Evolutionary conservation across 2,888 invertebrate species (phyloP).

Genomic region (Gasteruption jaculator): DNA sequence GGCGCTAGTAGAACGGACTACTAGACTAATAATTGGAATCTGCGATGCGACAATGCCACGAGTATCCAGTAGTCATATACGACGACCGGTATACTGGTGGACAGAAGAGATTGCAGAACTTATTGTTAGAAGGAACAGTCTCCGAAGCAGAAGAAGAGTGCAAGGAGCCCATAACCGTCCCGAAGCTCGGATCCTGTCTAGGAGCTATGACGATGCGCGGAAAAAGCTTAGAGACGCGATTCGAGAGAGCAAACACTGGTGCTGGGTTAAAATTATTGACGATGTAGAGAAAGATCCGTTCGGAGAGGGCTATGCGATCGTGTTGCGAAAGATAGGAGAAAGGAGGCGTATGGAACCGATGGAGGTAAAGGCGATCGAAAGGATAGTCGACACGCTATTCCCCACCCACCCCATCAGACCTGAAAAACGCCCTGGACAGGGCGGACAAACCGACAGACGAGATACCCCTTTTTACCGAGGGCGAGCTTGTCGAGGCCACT

Average conservation of each 20-base stretch:
- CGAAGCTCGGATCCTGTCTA: neutral
- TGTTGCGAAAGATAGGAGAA: conserved; percentile 5
- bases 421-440: neutral
- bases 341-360: neutral
- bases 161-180: neutral
- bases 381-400: conserved; percentile 8
- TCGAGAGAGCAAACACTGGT: neutral
- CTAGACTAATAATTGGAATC: conserved; percentile 7
- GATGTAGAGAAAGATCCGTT: conserved; percentile 11
- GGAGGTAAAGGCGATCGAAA: neutral
- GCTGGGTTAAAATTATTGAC: neutral
- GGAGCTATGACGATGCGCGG: neutral
- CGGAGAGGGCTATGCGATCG: conserved; percentile 17
- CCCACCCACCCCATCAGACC: neutral
- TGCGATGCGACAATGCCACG: conserved; percentile 21
- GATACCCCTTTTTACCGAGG: neutral
- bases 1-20: neutral
- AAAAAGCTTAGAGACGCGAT: conserved; percentile 3
- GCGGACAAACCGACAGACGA: neutral
- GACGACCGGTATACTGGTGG: conserved; percentile 27
- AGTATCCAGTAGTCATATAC: neutral
- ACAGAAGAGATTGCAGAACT: conserved; percentile 25
- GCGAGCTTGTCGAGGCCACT: neutral
- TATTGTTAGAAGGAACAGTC: conserved; percentile 15
- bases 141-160: conserved; percentile 6